Conservation (phyloP, 2,888 invertebrate species). For the Pemphredon lugubris region DNA sequence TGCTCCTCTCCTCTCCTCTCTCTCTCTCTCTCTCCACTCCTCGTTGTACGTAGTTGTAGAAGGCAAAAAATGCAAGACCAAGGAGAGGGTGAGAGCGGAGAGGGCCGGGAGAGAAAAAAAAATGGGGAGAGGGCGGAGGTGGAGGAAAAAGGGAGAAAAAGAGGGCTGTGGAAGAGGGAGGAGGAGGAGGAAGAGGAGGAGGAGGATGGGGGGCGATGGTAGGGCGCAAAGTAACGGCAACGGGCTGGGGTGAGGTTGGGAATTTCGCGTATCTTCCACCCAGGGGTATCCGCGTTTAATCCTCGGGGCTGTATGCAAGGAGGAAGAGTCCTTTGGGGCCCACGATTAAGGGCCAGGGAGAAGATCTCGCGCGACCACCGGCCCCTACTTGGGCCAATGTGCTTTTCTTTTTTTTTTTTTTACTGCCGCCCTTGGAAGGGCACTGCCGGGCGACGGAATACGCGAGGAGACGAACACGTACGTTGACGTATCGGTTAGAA, state of each 20-base stretch:
- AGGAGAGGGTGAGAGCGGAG: constrained; percentile 53
- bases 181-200: constrained; percentile 8
- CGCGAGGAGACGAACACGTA: constrained; percentile 3
- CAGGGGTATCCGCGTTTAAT: constrained; percentile 65
- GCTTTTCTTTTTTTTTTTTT: constrained; percentile 17
- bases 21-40: constrained; percentile 28
- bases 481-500: background rate
- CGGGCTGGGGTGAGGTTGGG: constrained; percentile 51
- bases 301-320: constrained; percentile 57
- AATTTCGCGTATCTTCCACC: constrained; percentile 69
- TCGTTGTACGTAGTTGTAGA: constrained; percentile 59
- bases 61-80: constrained; percentile 67
- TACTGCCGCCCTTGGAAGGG: constrained; percentile 30
- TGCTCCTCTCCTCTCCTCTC: constrained; percentile 42
- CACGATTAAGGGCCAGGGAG: constrained; percentile 60
- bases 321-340: constrained; percentile 56
- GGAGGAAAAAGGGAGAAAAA: constrained; percentile 11
- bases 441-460: background rate
- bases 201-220: too few relatives aligned
- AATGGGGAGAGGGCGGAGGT: constrained; percentile 44
- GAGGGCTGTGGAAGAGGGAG: constrained; percentile 1
- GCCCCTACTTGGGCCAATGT: constrained; percentile 44
- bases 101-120: constrained; percentile 33
- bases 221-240: constrained; percentile 57
- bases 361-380: too few relatives aligned